Conservation (phyloP, 2,113 vertebrate species). For the Peucedramus taeniatus region DNA sequence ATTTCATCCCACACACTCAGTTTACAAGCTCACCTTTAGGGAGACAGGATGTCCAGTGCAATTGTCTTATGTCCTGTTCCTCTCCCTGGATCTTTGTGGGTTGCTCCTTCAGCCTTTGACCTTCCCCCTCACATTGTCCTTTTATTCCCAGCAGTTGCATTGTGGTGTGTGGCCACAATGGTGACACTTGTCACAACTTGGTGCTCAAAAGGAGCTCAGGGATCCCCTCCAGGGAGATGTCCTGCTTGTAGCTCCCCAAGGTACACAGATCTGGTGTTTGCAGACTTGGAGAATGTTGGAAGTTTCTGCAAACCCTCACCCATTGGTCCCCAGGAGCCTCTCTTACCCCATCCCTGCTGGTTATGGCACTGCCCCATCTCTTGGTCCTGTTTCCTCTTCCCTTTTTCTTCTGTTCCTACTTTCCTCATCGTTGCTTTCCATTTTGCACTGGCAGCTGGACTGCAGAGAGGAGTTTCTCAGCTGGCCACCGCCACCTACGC, state of each 20-base stretch:
- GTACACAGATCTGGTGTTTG: not conserved
- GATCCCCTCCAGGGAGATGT: not conserved
- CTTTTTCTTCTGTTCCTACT: not conserved
- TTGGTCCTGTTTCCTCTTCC: not conserved
- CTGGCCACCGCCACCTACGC: not conserved
- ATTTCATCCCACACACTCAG: not conserved
- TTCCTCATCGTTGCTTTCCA: not conserved
- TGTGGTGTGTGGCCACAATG: not conserved
- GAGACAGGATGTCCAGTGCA: not conserved
- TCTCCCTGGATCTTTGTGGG: not conserved
- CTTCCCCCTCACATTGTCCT: not conserved
- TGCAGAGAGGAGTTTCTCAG: not conserved
- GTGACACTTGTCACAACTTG: not conserved
- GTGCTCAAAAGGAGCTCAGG: not conserved
- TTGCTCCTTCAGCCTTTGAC: not conserved
- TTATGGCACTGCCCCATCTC: not conserved
- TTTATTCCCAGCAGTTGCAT: not conserved
- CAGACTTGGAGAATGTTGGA: not conserved
- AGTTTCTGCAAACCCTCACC: not conserved
- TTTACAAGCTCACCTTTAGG: not conserved
- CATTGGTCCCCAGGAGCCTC: not conserved
- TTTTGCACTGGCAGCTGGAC: not conserved
- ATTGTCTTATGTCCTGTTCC: fast-evolving
- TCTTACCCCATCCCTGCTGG: not conserved
- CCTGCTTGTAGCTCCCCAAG: not conserved